Percentiles rank a stretch among this genome's conserved stretches.
Conservation (phyloP, 1,140 invertebrate species). For the Maconellicoccus hirsutus region DNA sequence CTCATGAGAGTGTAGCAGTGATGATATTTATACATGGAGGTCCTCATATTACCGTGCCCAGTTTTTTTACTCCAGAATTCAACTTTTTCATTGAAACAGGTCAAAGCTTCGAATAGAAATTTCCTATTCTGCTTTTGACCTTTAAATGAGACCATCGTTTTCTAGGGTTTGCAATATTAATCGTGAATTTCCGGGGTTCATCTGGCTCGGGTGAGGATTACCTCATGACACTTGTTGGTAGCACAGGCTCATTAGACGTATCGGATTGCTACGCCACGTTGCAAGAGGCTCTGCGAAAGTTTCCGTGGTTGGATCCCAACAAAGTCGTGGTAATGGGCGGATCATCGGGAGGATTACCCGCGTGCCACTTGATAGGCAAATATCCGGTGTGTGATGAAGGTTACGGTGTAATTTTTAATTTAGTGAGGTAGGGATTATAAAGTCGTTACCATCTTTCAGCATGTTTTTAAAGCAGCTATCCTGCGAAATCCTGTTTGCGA, state of each 20-base stretch:
- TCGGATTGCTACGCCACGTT: constrained; percentile 59
- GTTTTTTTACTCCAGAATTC: neutral
- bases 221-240: constrained; percentile 57
- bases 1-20: neutral
- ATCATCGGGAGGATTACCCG: constrained; percentile 84
- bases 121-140: no score
- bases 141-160: no score
- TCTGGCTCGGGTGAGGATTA: constrained; percentile 61
- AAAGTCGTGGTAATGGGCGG: constrained; percentile 56
- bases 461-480: no score
- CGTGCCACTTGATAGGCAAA: constrained; percentile 69
- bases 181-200: constrained; percentile 81
- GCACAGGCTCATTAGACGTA: constrained; percentile 68
- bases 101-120: neutral
- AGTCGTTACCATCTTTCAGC: no score
- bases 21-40: neutral
- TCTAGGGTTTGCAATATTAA: constrained; percentile 57
- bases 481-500: constrained; percentile 70
- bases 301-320: constrained; percentile 42
- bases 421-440: no score
- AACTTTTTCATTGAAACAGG: neutral
- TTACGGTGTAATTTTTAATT: no score
- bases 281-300: constrained; percentile 41
- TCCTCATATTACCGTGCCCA: neutral
- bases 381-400: constrained; percentile 58